Evolutionary conservation across 2,888 invertebrate genomes (phyloP), one percentile per base, ranked within the genome.

Genomic region (Xestia ashworthii): DNA sequence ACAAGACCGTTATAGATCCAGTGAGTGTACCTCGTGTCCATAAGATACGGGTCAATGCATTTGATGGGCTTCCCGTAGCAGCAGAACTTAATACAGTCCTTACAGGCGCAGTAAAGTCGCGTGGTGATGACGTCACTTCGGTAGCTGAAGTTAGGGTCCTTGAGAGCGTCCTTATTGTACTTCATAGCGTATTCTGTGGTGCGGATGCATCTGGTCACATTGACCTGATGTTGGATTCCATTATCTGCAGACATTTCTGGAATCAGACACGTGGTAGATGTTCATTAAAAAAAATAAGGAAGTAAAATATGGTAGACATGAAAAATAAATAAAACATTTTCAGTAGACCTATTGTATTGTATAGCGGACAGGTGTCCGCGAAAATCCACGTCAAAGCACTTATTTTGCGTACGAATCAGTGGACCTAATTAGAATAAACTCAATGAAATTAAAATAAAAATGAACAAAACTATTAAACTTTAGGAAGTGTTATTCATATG

Each of bases 1-100:
- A 83, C 85, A 12, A 81, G 82, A 2, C 71, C 77, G 14, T 69
- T 14, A 60, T 85, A 83, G 25, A 85, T 74, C 85, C 82, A 83
- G 32, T 66, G 19, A 8, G 82, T 78, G 58, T 60, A 65, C 38
- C 69, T 72, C 86, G 68, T 82, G 12, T 85, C 75, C 44, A 85
- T 78, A 1, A 85, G 48, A 38, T 82, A 82, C 0, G 83, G 83
- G 19, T 84, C 86, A 41, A 84, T 85, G 55, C 79, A 84, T 62
- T 66, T 58, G 1, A 85, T 44, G 0, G 79, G 75, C 50, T 78
- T 73, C 0, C 58, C n/a, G 19, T 75, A 75, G 4, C 83, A 85
- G 32, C 75, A 64, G 50, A 55, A 84, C 53, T 82, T 85, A 12
- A 65, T 9, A 8, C 83, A 84, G 25, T 82, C 83, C 0, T 65